A percentile compares a stretch with the other conserved stretches of the same genome.
Evolutionary conservation across 2,888 invertebrate species (phyloP).

Genomic region (Harpalus rufipes): DNA sequence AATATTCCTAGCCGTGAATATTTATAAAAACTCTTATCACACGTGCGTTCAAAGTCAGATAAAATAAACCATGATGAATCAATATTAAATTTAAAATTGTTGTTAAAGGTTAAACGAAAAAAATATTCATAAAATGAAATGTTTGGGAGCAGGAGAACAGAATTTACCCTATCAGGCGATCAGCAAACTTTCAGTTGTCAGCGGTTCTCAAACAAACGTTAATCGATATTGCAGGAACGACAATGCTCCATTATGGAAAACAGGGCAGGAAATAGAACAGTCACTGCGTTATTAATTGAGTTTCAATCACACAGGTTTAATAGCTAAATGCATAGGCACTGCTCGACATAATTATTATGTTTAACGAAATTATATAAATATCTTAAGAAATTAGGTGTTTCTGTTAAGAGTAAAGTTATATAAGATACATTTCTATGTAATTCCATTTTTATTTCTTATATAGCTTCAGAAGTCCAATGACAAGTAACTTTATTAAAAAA

Average conservation of each 20-base stretch:
- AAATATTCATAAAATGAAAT: background rate
- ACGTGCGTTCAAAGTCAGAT: background rate
- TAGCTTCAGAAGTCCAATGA: no score
- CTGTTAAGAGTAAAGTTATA: no score
- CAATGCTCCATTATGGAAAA: background rate
- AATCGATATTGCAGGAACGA: background rate
- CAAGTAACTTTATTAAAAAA: no score
- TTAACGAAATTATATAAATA: no score
- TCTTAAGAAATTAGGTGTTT: no score
- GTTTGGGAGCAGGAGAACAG: background rate
- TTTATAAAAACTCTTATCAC: background rate
- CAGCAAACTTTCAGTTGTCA: background rate
- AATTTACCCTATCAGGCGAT: background rate
- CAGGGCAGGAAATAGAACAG: background rate
- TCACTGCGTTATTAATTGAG: background rate
- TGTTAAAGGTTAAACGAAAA: background rate
- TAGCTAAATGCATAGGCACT: no score
- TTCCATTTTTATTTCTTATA: no score
- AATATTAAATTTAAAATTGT: background rate
- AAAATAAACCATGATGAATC: background rate
- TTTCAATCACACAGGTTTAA: background rate
- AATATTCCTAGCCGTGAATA: conserved; percentile 3
- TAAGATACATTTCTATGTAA: no score
- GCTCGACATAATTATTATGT: no score
- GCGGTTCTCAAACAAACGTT: background rate